Percentiles rank a stretch among this genome's conserved stretches.
Conservation (phyloP, 2,113 vertebrate species). For the Brienomyrus longianalis region DNA sequence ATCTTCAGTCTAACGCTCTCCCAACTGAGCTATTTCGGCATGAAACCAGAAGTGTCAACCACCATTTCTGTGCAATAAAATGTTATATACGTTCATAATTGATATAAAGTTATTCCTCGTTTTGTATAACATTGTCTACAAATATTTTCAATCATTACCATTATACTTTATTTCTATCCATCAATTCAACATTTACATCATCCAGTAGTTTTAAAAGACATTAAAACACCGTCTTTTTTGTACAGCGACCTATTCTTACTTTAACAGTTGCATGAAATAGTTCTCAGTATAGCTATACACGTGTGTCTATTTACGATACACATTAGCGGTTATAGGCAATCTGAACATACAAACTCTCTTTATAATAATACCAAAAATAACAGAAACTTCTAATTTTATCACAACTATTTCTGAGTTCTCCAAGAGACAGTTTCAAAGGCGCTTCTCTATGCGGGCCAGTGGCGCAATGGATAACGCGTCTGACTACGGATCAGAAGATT, state of each 20-base stretch:
- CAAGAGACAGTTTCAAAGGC: rapidly evolving
- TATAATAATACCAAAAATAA: neutral
- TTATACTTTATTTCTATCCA: neutral
- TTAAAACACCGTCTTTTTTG: neutral
- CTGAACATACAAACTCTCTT: neutral
- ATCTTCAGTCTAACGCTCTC: constrained; percentile 9
- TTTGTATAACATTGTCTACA: neutral
- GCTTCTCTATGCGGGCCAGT: constrained; percentile 50
- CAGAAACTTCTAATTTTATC: neutral
- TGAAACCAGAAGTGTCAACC: rapidly evolving
- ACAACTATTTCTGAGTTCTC: neutral
- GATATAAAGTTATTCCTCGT: neutral
- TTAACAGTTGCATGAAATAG: neutral
- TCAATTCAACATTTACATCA: neutral
- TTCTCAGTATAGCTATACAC: neutral
- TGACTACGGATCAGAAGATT: constrained; percentile 87
- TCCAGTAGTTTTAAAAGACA: neutral
- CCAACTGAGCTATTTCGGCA: neutral
- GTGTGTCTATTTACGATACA: neutral
- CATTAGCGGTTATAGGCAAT: neutral
- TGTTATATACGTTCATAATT: neutral
- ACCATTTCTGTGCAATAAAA: neutral
- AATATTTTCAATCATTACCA: neutral
- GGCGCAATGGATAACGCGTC: constrained; percentile 75
- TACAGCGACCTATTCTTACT: neutral